A percentile compares a stretch with the other conserved stretches of the same genome.
Evolutionary conservation across 2,113 vertebrate species (phyloP).

Genomic region (Ciconia boyciana): DNA sequence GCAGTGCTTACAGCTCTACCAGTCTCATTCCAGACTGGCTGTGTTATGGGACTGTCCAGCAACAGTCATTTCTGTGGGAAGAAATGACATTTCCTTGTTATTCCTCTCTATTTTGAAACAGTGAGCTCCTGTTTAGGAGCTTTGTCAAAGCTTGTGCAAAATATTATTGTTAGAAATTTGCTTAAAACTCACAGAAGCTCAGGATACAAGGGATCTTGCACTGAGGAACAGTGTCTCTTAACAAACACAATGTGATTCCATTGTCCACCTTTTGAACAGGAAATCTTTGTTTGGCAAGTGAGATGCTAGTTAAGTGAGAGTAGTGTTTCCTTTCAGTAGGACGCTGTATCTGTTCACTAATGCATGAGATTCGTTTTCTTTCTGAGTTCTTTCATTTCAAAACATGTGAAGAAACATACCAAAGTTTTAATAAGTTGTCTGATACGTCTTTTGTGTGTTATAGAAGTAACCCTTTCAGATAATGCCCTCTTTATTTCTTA

Average conservation of each 20-base stretch:
- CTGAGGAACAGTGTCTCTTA: not conserved
- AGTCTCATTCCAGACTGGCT: not conserved
- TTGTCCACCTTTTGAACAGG: not conserved
- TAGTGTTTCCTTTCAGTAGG: not conserved
- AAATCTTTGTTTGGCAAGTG: conserved; percentile 4
- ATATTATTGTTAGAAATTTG: not conserved
- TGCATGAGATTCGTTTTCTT: not conserved
- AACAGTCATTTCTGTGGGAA: not conserved
- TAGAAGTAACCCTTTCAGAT: not conserved
- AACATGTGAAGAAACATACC: not conserved
- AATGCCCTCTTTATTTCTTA: not conserved
- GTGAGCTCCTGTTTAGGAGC: not conserved
- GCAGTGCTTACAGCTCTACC: not conserved
- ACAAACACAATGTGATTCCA: not conserved
- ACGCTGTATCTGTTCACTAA: not conserved
- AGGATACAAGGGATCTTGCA: not conserved
- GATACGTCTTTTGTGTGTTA: not conserved
- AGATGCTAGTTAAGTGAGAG: not conserved
- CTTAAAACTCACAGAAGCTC: not conserved
- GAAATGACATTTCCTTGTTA: not conserved
- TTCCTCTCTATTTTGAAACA: not conserved
- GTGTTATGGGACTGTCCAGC: not conserved
- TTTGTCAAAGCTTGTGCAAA: not conserved
- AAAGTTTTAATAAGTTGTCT: not conserved
- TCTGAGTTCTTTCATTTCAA: not conserved